These are phyloP conservation scores for Calameuta filiformis DNA, from an alignment of 2,888 invertebrate species.

Conservation along the genomic window DNA sequence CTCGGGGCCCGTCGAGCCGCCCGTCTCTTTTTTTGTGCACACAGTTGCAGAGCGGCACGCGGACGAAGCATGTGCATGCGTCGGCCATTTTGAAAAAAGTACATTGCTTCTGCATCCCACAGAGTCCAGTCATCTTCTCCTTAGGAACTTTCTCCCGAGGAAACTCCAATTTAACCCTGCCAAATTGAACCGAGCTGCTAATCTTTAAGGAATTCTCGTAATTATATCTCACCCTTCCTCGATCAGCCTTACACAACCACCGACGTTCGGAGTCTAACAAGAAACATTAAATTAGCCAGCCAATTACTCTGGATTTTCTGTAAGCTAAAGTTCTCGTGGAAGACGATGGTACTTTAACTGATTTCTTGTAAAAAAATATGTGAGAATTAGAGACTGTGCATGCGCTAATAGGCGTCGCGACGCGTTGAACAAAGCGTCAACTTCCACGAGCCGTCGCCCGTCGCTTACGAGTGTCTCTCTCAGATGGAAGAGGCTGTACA, in stretches of 20 bases:
- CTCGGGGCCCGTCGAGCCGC: neutral
- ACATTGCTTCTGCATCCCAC: neutral
- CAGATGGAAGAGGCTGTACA: too few species aligned
- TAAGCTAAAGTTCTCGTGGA: too few species aligned
- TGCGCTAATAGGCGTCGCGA: too few species aligned
- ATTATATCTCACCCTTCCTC: neutral
- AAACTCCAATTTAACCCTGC: neutral
- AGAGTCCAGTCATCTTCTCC: neutral
- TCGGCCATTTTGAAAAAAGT: neutral
- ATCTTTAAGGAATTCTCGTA: neutral
- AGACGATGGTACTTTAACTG: too few species aligned
- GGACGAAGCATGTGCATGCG: conserved; percentile 8
- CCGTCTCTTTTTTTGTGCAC: neutral
- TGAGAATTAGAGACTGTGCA: too few species aligned
- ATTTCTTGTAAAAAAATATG: too few species aligned
- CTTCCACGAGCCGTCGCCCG: too few species aligned
- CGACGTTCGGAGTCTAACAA: too few species aligned
- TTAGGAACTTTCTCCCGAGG: neutral
- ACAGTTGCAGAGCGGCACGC: neutral
- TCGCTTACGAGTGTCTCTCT: too few species aligned
- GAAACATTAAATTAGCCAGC: too few species aligned
- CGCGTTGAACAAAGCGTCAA: too few species aligned
- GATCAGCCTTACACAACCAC: neutral
- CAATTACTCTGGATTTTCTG: too few species aligned
- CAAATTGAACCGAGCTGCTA: conserved; percentile 22